Evolutionary conservation across 2,888 invertebrate species (phyloP), one percentile per base, ranked within the genome.

Genomic region (Linnaemya vulpina): DNA sequence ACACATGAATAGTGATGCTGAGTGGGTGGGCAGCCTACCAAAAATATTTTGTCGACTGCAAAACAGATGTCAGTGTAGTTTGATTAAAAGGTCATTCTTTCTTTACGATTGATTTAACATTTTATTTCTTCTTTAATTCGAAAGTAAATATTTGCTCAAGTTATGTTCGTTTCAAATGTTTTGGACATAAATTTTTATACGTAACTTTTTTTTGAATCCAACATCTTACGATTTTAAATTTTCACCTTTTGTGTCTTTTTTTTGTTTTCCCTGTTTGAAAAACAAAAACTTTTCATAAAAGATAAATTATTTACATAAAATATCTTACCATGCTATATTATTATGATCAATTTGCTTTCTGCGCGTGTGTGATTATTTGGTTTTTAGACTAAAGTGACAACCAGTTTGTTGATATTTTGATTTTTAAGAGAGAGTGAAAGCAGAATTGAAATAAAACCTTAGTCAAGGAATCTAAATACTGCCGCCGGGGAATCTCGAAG

Each of bases 161-260:
- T 58, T 55, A 55, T 55, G 55, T 25, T 58, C 30, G 5, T 60
- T 46, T 58, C 17, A n/a, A 30, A 30, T 30, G n/a, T 58, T 30
- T 30, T 53, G 22, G 3, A 17, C 11, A 53, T 11, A 11, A 11
- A 53, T 22, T 53, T 22, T 20, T 30, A 58, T n/a, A 30, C n/a
- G 30, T 30, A 30, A 58, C 9, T n/a, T 30, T n/a, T n/a, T 9
- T 30, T 30, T 30, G 30, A 15, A 55, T 55, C n/a, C 55, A 55
- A 8, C 30, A 2, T 2, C 5, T 30, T 30, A 2, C 15, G 30
- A 30, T 1, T 30, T 25, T 25, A 30, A 30, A 13, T 30, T 30
- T 9, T 96, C 60, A 96, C 95, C 91, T 96, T 96, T 58, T 95
- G 94, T 0, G 96, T 96, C 92, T 96, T 96, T 88, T n/a, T 95